phyloP scores from a whole-genome alignment of 2,113 vertebrate species.

The Willisornis vidua region DNA sequence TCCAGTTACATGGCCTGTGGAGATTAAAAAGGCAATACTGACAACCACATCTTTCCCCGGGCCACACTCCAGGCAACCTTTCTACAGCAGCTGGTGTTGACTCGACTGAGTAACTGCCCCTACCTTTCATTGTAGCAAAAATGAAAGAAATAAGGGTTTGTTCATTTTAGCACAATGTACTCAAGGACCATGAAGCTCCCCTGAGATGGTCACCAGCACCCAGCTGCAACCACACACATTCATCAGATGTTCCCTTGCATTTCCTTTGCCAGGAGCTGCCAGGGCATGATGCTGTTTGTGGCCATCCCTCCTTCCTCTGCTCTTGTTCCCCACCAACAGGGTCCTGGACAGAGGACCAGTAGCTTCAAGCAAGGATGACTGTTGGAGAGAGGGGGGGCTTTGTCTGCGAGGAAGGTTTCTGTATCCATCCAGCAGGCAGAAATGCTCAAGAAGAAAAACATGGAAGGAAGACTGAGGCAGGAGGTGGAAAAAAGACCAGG shows the following conservation, averaged over 20 bases:
- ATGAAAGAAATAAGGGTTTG: neutral
- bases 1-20: neutral
- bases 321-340: neutral
- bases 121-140: neutral
- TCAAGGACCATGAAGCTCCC: neutral
- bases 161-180: neutral
- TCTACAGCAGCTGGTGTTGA: neutral
- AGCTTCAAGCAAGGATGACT: neutral
- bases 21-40: neutral
- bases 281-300: neutral
- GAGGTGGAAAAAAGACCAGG: neutral
- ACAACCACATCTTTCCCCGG: neutral
- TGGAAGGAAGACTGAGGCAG: neutral
- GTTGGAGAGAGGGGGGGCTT: accelerated
- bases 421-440: neutral
- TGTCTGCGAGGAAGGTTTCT: neutral
- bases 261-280: neutral
- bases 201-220: neutral
- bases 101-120: neutral
- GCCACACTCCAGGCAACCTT: neutral
- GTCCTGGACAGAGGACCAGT: neutral
- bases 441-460: neutral
- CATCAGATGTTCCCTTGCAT: accelerated
- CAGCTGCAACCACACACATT: neutral
- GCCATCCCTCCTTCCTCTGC: neutral